Base-by-base conservation (phyloP, 2,113 vertebrate species). In the Coptodon rendalli region DNA sequence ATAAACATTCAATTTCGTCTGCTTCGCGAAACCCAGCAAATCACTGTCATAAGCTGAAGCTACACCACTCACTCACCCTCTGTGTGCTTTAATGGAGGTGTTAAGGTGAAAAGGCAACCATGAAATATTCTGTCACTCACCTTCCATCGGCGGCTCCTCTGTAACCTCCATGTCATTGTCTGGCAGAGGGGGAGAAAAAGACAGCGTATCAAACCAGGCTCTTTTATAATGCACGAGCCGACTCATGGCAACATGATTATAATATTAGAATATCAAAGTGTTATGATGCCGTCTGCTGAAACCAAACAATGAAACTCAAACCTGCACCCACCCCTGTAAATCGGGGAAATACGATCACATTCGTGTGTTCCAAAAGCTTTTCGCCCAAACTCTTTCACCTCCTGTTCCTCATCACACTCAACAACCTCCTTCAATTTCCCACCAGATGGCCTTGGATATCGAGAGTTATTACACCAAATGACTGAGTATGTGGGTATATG, bases 111-210 rank as follows among this genome's bases (percentile, higher is more conserved):
- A 95, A 92, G 91, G 89, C 83, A 92, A 84, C 88, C 94, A 92
- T 94, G 90, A 93, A 93, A 94, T 93, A 87, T 89, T 91, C 93
- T 89, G 93, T 95, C 94, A 96, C 95, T 96, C 93, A 97, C 96
- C 96, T 87, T 89, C 94, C 89, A 93, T 94, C 85, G 22, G 83
- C 86, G 89, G 89, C 89, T 93, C 87, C 89, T 94, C 95, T 66
- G 90, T 84, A 89, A 88, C 93, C 81, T 96, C 94, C 89, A 93
- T 93, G 86, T 96, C 94, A 80, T 95, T 94, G 93, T 95, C 96
- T 96, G 89, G 86, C 54, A 81, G 80, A 89, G 68, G 53, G 83
- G 50, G 84, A 45, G 36, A 43, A 81, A 83, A 93, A 61, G 81
- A 93, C 80, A 93, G 66, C 6, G 19, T 88, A 88, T 93, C 88